Evolutionary conservation across 2,113 vertebrate genomes (phyloP), one percentile per base, ranked within the genome.

Genomic region (Scatophagus argus): DNA sequence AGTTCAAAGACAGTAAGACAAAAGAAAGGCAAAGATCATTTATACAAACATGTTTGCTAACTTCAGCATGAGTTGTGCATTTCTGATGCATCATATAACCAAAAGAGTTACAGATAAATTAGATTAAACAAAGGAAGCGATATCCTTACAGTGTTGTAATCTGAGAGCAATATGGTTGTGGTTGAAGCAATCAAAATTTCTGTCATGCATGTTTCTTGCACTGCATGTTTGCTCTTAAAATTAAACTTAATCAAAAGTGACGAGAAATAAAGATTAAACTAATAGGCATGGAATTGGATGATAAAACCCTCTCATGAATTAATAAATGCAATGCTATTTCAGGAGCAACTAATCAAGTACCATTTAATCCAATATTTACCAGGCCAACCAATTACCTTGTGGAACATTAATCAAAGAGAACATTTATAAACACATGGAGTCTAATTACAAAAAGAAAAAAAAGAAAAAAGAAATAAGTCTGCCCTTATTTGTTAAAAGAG

Each of bases 401-500:
- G 69, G 84, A 89, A 90, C 77, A 84, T 91, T 63, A 85, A 83
- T 85, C 86, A 88, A 39, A 74, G 46, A 63, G 55, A 85, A 73
- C 85, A 76, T 84, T 85, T 69, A 82, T 49, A 85, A 88, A 91
- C 77, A 80, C 72, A 58, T 75, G 67, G 64, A 64, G 86, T 84
- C 38, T 91, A 78, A 92, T 91, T 81, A 87, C 77, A 83, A 83
- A 77, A 79, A 68, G 12, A 88, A 74, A 49, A 87, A 87, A 86
- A n/a, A n/a, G n/a, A 83, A 83, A 77, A 79, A 68, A 10, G 87
- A 74, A 49, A 87, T 86, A 86, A 78, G 83, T 72, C 59, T 67
- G 71, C 64, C 73, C 73, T 80, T 85, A 54, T 88, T 88, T 72
- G 54, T 75, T 72, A 56, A 78, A 79, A 73, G 29, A 25, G 12